Base-by-base conservation (phyloP, 2,888 invertebrate genomes). In the Eupsilia transversa region DNA sequence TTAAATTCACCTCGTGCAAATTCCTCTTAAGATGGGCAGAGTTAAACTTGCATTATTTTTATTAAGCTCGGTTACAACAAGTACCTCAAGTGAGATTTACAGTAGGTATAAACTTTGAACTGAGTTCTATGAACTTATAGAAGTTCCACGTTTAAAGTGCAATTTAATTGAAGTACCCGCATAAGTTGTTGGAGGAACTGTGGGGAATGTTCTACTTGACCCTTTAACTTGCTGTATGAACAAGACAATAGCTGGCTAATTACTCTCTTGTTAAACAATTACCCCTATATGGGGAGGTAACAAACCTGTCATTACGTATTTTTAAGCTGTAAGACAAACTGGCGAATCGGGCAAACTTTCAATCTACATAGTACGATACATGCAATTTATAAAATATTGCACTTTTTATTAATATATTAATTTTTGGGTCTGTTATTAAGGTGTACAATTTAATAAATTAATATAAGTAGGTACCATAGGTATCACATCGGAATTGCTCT, bases 141-240 rank as follows among this genome's bases (percentile, higher is more conserved):
- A 84, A 82, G 74, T 77, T 83, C 68, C 79, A 82, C 65, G 81
- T 74, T 72, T 87, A 71, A 77, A 85, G 82, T 82, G 82, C 69
- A 82, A 65, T 82, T 84, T 86, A 80, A 86, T 86, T 86, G 82
- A 82, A 77, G 82, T 65, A 70, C 85, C 85, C 85, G 87, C 87
- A 86, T 86, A 61, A 70, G 61, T 65, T 78, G 75, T 82, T 80
- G 76, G 74, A 79, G 84, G 80, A 70, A 81, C 80, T 81, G 74
- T 69, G 74, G 80, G 66, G 35, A 74, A 70, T 66, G 66, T 84
- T 79, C 74, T 74, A 79, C 63, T 83, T 81, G 81, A 81, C 81
- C 81, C 81, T 80, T 74, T 73, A 69, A 69, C 52, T 83, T 79
- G 61, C 82, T 76, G 74, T 73, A 66, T 59, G 80, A 74, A 70